These are phyloP conservation scores for Herpailurus yagouaroundi DNA, from an alignment of 2,113 vertebrate species.

Conservation along the genomic window DNA sequence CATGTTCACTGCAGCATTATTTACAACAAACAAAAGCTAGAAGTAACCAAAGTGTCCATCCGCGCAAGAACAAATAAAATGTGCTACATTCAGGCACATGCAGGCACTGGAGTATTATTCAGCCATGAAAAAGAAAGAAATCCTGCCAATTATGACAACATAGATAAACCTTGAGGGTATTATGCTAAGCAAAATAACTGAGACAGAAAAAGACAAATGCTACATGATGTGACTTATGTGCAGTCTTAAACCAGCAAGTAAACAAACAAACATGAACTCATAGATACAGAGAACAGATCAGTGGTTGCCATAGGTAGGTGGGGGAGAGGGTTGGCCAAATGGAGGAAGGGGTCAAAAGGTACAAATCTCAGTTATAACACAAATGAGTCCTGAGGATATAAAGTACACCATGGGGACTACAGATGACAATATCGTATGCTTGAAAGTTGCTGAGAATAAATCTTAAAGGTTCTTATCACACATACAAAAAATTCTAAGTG, in stretches of 20 bases:
- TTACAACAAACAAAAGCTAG: not conserved
- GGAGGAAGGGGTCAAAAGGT: not conserved
- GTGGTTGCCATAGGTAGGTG: not conserved
- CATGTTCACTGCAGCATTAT: not conserved
- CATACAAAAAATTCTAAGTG: not conserved
- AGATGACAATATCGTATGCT: not conserved
- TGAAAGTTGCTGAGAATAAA: not conserved
- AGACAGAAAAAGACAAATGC: not conserved
- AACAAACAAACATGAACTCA: not conserved
- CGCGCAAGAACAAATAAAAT: not conserved
- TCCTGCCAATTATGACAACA: not conserved
- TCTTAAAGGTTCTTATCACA: not conserved
- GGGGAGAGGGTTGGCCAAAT: not conserved
- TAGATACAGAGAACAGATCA: not conserved
- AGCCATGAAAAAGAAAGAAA: not conserved
- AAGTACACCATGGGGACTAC: not conserved
- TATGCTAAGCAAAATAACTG: not conserved
- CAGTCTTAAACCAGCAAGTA: not conserved
- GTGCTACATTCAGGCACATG: not conserved
- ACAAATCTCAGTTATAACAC: not conserved
- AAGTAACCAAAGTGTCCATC: not conserved
- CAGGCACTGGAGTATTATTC: not conserved
- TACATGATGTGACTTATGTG: not conserved
- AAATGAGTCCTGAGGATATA: not conserved
- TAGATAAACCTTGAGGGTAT: not conserved